phyloP scores from a whole-genome alignment of 53 echinoderm and acorn worm species.

The Antedon mediterranea region DNA sequence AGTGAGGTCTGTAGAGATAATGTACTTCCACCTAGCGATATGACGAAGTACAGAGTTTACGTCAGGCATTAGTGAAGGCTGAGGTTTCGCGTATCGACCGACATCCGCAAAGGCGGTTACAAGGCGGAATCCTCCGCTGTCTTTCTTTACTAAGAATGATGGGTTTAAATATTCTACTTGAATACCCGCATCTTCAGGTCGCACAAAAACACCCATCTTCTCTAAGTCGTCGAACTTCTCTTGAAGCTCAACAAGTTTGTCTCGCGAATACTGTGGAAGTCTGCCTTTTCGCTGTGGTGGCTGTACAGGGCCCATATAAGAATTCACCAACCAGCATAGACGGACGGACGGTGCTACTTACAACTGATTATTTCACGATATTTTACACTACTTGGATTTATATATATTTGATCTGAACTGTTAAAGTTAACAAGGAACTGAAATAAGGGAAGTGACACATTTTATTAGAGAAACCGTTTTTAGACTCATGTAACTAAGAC shows the following conservation, averaged over 20 bases:
- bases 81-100: constrained; percentile 13
- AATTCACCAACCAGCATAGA: too few species aligned
- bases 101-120: constrained; percentile 5
- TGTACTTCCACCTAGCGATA: constrained; percentile 12
- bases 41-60: constrained; percentile 22
- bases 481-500: too few species aligned
- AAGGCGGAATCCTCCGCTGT: constrained; percentile 4
- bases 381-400: too few species aligned
- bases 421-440: too few species aligned
- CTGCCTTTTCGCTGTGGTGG: constrained; percentile 22
- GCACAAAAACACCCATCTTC: constrained; percentile 14
- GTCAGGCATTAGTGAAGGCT: constrained; percentile 21
- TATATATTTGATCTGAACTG: too few species aligned
- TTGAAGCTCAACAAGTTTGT: constrained; percentile 18
- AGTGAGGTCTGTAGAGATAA: constrained; percentile 1
- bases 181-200: constrained; percentile 21
- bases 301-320: constrained; percentile 26
- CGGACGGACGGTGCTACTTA: too few species aligned
- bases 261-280: constrained; percentile 2
- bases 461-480: too few species aligned
- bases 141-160: constrained; percentile 17
- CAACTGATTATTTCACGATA: too few species aligned
- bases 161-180: constrained; percentile 20
- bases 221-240: constrained; percentile 26
- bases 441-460: too few species aligned